Evolutionary conservation across 2,888 invertebrate genomes (phyloP).

Genomic region (Pyrrhosoma nymphula): DNA sequence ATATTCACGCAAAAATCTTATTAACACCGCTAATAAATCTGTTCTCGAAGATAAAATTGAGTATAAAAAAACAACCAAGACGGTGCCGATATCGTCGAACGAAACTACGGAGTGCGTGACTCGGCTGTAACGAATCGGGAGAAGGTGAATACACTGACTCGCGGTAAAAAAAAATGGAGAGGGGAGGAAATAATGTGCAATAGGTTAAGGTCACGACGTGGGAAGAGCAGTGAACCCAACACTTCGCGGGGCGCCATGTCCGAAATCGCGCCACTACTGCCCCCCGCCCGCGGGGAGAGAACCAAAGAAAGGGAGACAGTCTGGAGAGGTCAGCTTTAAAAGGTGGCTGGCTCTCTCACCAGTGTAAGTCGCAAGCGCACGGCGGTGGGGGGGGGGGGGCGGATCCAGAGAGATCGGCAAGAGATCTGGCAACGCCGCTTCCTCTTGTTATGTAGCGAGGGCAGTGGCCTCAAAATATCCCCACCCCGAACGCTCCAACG

Average conservation of each 20-base stretch:
- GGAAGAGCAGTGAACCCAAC: constrained; percentile 40
- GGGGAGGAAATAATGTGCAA: not conserved
- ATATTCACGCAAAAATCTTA: not conserved
- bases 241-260: constrained; percentile 52
- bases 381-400: constrained; percentile 61
- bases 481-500: not conserved
- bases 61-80: not conserved
- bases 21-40: not conserved
- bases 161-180: not conserved
- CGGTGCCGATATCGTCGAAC: not conserved
- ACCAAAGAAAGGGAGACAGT: not conserved
- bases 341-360: constrained; percentile 2
- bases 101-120: constrained; percentile 5
- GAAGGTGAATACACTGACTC: not conserved
- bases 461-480: constrained; percentile 60
- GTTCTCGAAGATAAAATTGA: not conserved
- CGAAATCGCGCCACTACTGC: not conserved
- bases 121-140: constrained; percentile 1
- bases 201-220: constrained; percentile 61
- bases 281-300: not conserved
- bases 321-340: constrained; percentile 63
- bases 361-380: constrained; percentile 46
- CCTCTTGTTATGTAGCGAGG: constrained; percentile 66
- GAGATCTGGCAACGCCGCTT: constrained; percentile 28
- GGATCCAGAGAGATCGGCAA: not conserved